Percentiles rank a stretch among this genome's conserved stretches.
phyloP scores from a whole-genome alignment of 1,140 invertebrate genomes.

The Homalodisca vitripennis region DNA sequence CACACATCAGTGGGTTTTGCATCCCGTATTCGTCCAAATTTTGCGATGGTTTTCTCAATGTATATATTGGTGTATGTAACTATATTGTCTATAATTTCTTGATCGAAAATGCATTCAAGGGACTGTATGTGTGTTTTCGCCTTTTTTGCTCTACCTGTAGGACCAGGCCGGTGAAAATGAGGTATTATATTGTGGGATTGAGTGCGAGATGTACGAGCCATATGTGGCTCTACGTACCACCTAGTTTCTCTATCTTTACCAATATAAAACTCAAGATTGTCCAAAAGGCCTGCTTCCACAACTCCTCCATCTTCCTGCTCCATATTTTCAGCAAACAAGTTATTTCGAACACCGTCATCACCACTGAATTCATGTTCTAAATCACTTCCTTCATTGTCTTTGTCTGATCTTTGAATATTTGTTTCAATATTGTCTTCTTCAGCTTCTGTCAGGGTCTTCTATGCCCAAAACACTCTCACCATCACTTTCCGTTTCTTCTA shows the following conservation, averaged over 20 bases:
- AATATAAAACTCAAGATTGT: neutral
- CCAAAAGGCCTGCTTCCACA: neutral
- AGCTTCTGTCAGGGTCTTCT: no score
- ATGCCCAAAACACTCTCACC: no score
- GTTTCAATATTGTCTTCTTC: no score
- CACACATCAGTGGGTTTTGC: neutral
- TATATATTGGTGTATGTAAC: slow-evolving; percentile 5
- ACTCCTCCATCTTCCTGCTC: neutral
- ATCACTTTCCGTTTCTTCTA: no score
- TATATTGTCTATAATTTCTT: neutral
- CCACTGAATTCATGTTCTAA: no score
- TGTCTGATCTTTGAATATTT: no score
- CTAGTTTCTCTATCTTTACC: neutral
- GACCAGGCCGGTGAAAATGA: neutral
- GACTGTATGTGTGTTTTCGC: neutral
- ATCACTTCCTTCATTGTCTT: no score
- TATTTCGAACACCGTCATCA: no score
- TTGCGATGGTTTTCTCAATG: neutral
- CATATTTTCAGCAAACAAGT: neutral
- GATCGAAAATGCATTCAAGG: neutral
- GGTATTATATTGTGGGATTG: slow-evolving; percentile 2
- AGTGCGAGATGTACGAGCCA: slow-evolving; percentile 4
- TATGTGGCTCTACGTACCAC: neutral
- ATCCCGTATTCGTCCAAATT: slow-evolving; percentile 12
- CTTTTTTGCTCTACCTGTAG: slow-evolving; percentile 2